Conservation (phyloP, 2,888 invertebrate genomes). For the Oscheius sp. region DNA sequence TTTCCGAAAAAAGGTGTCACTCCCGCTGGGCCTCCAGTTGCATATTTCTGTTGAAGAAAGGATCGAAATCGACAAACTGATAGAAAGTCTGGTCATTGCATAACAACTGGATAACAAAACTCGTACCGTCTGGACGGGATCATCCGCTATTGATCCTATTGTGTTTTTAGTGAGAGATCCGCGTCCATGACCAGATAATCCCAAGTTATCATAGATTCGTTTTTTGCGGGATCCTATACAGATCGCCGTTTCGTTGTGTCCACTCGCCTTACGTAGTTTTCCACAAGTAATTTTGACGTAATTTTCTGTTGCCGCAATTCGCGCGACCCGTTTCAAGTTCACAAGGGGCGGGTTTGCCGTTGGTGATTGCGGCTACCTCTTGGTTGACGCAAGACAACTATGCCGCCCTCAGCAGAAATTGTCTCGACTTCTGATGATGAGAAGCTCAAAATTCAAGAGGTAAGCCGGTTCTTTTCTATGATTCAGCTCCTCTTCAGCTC, state of each 20-base stretch:
- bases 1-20: too few species aligned
- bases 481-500: conserved; percentile 35
- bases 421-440: conserved; percentile 4
- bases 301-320: conserved; percentile 33
- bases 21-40: too few species aligned
- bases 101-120: not conserved
- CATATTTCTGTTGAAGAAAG: too few species aligned
- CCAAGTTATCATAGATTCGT: not conserved
- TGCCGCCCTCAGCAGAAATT: conserved; percentile 27
- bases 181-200: too few species aligned
- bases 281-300: conserved; percentile 19
- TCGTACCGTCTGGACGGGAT: not conserved
- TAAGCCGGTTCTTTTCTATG: not conserved
- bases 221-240: not conserved
- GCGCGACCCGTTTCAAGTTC: conserved; percentile 35
- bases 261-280: not conserved
- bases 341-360: conserved; percentile 33
- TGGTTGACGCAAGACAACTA: not conserved
- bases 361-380: conserved; percentile 26
- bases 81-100: too few species aligned
- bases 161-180: too few species aligned
- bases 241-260: not conserved
- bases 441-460: conserved; percentile 7
- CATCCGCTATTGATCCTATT: not conserved
- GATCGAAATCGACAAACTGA: too few species aligned